phyloP scores from a whole-genome alignment of 2,888 invertebrate genomes.

The Mimumesa dahlbomi region DNA sequence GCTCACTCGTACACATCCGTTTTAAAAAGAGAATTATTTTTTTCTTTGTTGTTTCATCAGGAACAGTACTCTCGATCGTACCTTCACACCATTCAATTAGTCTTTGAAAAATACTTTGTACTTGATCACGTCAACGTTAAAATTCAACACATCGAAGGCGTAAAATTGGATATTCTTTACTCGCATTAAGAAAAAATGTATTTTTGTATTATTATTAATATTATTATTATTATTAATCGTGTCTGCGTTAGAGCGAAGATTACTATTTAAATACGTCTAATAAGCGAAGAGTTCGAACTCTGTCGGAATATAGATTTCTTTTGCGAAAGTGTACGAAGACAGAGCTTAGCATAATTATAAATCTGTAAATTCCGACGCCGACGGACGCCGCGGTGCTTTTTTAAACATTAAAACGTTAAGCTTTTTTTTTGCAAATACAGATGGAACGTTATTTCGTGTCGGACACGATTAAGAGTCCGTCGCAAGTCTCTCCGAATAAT shows the following conservation, averaged over 20 bases:
- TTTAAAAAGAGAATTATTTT: constrained; percentile 24
- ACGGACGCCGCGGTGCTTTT: neutral
- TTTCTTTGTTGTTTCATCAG: too few relatives aligned
- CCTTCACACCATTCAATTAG: constrained; percentile 27
- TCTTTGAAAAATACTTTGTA: constrained; percentile 63
- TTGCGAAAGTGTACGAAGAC: constrained; percentile 10
- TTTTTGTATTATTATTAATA: too few relatives aligned
- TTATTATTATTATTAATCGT: too few relatives aligned
- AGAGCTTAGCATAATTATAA: constrained; percentile 20
- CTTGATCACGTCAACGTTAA: constrained; percentile 61
- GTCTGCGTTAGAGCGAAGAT: constrained; percentile 19
- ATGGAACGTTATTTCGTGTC: constrained; percentile 16
- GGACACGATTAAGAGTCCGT: constrained; percentile 26
- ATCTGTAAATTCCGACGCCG: neutral
- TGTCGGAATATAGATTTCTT: constrained; percentile 17
- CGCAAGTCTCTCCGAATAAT: constrained; percentile 16
- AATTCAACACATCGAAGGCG: constrained; percentile 51
- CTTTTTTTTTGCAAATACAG: constrained; percentile 13
- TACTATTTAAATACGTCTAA: constrained; percentile 24
- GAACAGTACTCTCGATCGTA: constrained; percentile 46
- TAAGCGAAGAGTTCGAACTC: constrained; percentile 32
- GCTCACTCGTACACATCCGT: constrained; percentile 15
- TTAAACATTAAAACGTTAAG: constrained; percentile 7
- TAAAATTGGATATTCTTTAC: constrained; percentile 30
- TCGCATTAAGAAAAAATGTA: constrained; percentile 1